Evolutionary conservation across 2,888 invertebrate species (phyloP).

Genomic region (Watsonalla binaria): DNA sequence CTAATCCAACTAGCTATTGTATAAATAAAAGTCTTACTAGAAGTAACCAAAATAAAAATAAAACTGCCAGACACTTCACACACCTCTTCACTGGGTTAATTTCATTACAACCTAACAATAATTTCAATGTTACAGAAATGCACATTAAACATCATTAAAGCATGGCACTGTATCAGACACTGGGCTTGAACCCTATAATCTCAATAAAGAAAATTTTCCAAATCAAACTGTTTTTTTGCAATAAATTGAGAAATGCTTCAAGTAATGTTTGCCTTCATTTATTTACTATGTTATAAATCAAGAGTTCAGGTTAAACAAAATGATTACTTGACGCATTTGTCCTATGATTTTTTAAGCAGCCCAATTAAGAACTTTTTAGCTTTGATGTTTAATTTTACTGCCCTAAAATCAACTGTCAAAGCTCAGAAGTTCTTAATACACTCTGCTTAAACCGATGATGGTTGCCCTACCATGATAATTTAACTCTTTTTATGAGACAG

Average conservation of each 20-base stretch:
- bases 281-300: not conserved
- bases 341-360: no score
- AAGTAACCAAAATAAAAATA: not conserved
- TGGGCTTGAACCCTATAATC: slow-evolving; percentile 25
- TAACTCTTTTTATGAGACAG: slow-evolving; percentile 20
- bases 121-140: slow-evolving; percentile 6
- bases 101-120: not conserved
- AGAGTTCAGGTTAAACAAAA: not conserved
- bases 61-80: not conserved
- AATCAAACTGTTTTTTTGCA: slow-evolving; percentile 7
- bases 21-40: not conserved
- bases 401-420: not conserved
- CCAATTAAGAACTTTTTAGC: no score
- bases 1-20: not conserved
- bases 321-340: slow-evolving; percentile 1
- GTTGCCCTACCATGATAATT: no score
- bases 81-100: slow-evolving; percentile 1
- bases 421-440: no score
- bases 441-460: no score
- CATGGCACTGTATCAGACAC: slow-evolving; percentile 39
- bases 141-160: slow-evolving; percentile 14
- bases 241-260: not conserved
- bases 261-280: not conserved
- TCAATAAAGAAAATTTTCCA: slow-evolving; percentile 11
- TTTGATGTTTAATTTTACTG: no score